Evolutionary conservation across 2,113 vertebrate species (phyloP).

Genomic region (Oplegnathus fasciatus): DNA sequence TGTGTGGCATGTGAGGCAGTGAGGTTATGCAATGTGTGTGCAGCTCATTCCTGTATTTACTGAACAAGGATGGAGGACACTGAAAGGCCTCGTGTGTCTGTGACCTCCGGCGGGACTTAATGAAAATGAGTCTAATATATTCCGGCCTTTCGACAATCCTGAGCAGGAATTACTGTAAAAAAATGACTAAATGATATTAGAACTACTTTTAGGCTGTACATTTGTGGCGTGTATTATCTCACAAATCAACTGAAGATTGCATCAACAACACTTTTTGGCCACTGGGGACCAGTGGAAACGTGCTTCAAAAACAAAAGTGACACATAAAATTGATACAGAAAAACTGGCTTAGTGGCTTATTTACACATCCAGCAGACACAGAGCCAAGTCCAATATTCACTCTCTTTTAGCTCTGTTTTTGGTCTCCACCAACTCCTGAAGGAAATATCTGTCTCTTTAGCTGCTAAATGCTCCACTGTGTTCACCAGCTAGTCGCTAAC

Average conservation of each 20-base stretch:
- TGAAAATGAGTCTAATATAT: conserved; percentile 22
- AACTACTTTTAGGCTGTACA: background rate
- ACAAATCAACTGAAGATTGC: background rate
- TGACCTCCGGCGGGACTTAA: conserved; percentile 30
- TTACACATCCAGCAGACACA: background rate
- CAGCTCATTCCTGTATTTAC: conserved; percentile 39
- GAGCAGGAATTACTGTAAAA: background rate
- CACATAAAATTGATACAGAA: background rate
- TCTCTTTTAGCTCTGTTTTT: background rate
- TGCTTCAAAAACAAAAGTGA: background rate
- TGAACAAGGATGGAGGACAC: conserved; percentile 30
- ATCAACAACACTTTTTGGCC: background rate
- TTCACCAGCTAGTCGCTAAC: background rate
- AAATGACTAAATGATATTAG: background rate
- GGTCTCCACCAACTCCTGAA: background rate
- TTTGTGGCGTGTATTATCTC: background rate
- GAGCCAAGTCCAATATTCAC: background rate
- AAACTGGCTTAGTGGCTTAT: background rate
- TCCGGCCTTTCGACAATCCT: conserved; percentile 14
- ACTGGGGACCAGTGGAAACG: background rate
- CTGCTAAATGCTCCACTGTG: conserved; percentile 6
- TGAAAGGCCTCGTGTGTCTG: conserved; percentile 2
- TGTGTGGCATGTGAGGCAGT: background rate
- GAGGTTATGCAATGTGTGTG: conserved; percentile 20
- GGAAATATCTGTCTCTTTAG: no score